These are phyloP conservation scores for Cantharis rustica DNA, from an alignment of 2,888 invertebrate genomes.

Conservation along the genomic window DNA sequence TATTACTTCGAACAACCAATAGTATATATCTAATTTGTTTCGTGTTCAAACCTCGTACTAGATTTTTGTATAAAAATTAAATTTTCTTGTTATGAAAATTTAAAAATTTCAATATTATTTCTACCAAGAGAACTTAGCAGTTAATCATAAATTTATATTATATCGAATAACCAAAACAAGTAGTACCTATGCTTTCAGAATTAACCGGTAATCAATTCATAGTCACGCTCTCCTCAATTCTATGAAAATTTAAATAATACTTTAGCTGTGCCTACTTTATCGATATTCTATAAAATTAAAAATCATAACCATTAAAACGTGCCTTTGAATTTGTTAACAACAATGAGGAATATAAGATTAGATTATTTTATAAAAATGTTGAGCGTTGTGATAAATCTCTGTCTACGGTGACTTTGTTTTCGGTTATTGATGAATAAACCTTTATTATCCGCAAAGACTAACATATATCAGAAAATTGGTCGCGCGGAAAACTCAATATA, in stretches of 20 bases:
- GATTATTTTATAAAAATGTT: background rate
- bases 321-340: slow-evolving; percentile 11
- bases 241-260: background rate
- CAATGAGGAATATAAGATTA: background rate
- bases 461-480: slow-evolving; percentile 14
- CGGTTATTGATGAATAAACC: slow-evolving; percentile 25
- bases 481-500: slow-evolving; percentile 20
- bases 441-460: slow-evolving; percentile 11
- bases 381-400: slow-evolving; percentile 12
- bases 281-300: background rate
- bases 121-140: background rate
- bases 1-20: no score
- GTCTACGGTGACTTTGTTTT: slow-evolving; percentile 18
- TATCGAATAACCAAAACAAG: background rate
- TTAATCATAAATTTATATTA: background rate
- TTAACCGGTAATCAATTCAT: background rate
- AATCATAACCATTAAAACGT: background rate
- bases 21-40: no score
- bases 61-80: no score
- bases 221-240: background rate
- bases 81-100: no score
- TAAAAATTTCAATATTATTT: background rate
- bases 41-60: no score
- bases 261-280: background rate
- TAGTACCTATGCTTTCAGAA: background rate